Conservation (phyloP, 2,113 vertebrate genomes). For the Colius striatus region DNA sequence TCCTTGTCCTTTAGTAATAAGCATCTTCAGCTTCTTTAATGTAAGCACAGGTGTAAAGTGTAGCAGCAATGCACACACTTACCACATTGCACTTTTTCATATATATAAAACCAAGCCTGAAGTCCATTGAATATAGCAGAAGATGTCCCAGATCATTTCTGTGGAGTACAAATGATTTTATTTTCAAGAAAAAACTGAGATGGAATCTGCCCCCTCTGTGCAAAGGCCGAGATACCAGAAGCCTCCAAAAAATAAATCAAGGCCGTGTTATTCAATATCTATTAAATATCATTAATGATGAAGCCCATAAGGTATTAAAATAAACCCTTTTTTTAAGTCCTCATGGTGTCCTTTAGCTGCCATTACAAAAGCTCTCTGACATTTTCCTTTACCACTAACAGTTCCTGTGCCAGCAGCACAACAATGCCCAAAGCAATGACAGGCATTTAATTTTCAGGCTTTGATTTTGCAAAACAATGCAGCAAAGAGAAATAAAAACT, state of each 20-base stretch:
- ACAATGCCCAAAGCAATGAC: background rate
- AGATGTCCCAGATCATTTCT: background rate
- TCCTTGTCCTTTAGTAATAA: background rate
- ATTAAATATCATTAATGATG: background rate
- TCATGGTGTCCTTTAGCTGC: background rate
- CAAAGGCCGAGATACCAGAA: background rate
- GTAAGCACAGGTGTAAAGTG: background rate
- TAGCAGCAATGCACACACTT: background rate
- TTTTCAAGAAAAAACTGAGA: background rate
- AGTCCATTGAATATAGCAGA: background rate
- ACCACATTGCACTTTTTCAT: background rate
- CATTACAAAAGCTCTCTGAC: background rate
- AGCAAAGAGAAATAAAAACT: conserved; percentile 31
- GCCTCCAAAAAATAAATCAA: background rate
- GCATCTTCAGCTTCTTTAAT: background rate
- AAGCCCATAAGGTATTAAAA: background rate
- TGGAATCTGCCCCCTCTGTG: accelerated
- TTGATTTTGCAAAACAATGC: conserved; percentile 22
- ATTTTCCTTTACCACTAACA: background rate
- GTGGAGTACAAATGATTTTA: background rate
- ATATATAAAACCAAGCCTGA: background rate
- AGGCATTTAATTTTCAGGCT: conserved; percentile 28
- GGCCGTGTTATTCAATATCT: background rate
- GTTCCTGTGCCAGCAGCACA: background rate
- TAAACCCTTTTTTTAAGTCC: background rate